These are phyloP conservation scores for Macropodus opercularis DNA, from an alignment of 2,797 vertebrate genomes.

Conservation along the genomic window DNA sequence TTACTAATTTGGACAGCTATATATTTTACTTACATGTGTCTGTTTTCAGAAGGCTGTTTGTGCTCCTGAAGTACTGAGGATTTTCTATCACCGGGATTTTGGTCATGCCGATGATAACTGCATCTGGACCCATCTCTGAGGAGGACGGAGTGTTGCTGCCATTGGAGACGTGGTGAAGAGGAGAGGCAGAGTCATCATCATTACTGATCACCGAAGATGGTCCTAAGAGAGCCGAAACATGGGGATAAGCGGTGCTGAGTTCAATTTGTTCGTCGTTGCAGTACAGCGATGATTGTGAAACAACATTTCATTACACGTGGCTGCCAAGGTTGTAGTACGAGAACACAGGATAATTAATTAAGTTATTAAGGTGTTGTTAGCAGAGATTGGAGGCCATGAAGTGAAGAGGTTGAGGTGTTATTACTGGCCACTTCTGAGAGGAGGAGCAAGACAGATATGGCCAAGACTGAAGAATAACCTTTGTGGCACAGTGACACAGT, in stretches of 20 bases:
- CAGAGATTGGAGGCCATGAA: conserved; percentile 40
- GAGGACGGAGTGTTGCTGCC: conserved; percentile 97
- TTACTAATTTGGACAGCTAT: too few species aligned
- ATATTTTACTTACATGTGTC: conserved; percentile 90
- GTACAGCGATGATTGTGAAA: neutral
- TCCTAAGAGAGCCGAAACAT: conserved; percentile 75
- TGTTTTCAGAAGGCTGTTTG: conserved; percentile 93
- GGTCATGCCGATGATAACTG: conserved; percentile 97
- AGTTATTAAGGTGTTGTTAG: conserved; percentile 36
- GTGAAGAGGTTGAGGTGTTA: conserved; percentile 25
- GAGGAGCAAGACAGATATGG: neutral
- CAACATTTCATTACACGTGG: neutral
- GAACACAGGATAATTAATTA: conserved; percentile 33
- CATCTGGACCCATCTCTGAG: conserved; percentile 94
- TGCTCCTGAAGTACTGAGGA: conserved; percentile 98
- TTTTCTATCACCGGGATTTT: conserved; percentile 99
- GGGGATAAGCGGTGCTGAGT: neutral
- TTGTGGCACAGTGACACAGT: too few species aligned
- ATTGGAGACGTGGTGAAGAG: conserved; percentile 97
- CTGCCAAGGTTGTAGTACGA: conserved; percentile 11
- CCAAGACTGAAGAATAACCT: too few species aligned
- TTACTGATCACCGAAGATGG: conserved; percentile 98
- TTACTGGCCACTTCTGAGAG: conserved; percentile 32
- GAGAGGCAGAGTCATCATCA: conserved; percentile 96
- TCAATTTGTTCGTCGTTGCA: conserved; percentile 22